Evolutionary conservation across 2,797 vertebrate species (phyloP).

Genomic region (Coregonus ussuriensis): DNA sequence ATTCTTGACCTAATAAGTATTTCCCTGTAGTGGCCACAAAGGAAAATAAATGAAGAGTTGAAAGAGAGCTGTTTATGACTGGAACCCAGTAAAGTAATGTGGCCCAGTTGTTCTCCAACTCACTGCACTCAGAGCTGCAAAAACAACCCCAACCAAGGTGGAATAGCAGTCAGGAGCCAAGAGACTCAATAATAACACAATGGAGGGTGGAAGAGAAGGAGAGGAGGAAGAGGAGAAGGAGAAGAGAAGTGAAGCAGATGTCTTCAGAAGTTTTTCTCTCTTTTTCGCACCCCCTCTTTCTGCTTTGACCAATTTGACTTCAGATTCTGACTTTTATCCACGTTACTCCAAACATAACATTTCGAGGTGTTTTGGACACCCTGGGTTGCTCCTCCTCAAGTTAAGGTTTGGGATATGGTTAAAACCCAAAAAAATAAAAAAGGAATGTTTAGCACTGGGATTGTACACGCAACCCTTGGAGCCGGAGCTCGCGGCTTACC

Average conservation of each 20-base stretch:
- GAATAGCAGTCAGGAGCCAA: slow-evolving; percentile 17
- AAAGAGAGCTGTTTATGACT: slow-evolving; percentile 11
- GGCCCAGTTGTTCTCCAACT: slow-evolving; percentile 37
- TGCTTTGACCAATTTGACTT: neutral
- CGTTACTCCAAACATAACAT: too few relatives aligned
- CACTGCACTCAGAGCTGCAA: slow-evolving; percentile 36
- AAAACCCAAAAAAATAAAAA: too few relatives aligned
- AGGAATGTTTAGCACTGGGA: too few relatives aligned
- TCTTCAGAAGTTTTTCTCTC: slow-evolving; percentile 44
- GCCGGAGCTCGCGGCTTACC: too few relatives aligned
- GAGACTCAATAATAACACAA: too few relatives aligned
- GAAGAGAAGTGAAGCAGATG: slow-evolving; percentile 47
- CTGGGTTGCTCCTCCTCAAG: too few relatives aligned
- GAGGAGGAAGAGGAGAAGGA: slow-evolving; percentile 27
- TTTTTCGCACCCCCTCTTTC: neutral
- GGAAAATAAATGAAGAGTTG: slow-evolving; percentile 12
- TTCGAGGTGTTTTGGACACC: too few relatives aligned
- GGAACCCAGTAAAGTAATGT: slow-evolving; percentile 16
- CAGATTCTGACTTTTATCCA: too few relatives aligned
- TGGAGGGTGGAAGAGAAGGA: slow-evolving; percentile 7
- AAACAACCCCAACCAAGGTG: slow-evolving; percentile 53
- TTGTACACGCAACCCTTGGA: too few relatives aligned
- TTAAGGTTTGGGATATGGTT: too few relatives aligned
- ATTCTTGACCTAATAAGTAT: too few relatives aligned
- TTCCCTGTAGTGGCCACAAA: slow-evolving; percentile 20